Percentiles rank a stretch among this genome's conserved stretches.
Conservation (phyloP, 2,888 invertebrate genomes). For the Chorisops tibialis region DNA sequence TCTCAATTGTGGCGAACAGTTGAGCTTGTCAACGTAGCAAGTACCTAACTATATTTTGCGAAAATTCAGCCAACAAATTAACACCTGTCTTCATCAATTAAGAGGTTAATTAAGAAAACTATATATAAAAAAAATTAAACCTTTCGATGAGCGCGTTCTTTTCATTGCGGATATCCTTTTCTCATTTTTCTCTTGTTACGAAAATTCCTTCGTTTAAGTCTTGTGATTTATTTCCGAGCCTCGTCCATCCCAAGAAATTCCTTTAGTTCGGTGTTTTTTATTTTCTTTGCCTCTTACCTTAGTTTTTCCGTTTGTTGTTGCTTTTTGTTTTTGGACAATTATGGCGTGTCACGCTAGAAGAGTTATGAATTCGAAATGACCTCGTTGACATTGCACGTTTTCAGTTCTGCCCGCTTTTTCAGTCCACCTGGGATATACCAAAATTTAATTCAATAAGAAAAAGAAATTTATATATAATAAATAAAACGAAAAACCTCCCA, state of each 20-base stretch:
- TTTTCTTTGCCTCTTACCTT: neutral
- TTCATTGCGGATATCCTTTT: constrained; percentile 12
- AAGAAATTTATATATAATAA: neutral
- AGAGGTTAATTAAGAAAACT: neutral
- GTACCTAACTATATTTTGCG: neutral
- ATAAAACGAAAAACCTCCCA: neutral
- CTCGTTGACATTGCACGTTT: constrained; percentile 35
- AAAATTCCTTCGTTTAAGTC: neutral
- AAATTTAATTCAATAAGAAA: neutral
- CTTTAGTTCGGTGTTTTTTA: constrained; percentile 15
- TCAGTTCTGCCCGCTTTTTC: no score
- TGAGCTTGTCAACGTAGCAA: neutral
- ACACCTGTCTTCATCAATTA: constrained; percentile 8
- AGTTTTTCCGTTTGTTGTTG: no score
- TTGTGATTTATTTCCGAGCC: neutral
- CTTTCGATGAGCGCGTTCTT: neutral
- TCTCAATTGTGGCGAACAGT: neutral
- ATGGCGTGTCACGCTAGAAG: constrained; percentile 33
- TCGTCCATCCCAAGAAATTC: constrained; percentile 12
- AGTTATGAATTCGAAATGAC: constrained; percentile 35
- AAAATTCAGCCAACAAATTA: constrained; percentile 9
- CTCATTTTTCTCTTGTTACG: constrained; percentile 5
- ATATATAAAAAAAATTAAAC: neutral
- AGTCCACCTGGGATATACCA: neutral
- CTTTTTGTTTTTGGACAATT: constrained; percentile 31